Conservation (phyloP, 1,140 invertebrate genomes). For the Semibalanus balanoides region DNA sequence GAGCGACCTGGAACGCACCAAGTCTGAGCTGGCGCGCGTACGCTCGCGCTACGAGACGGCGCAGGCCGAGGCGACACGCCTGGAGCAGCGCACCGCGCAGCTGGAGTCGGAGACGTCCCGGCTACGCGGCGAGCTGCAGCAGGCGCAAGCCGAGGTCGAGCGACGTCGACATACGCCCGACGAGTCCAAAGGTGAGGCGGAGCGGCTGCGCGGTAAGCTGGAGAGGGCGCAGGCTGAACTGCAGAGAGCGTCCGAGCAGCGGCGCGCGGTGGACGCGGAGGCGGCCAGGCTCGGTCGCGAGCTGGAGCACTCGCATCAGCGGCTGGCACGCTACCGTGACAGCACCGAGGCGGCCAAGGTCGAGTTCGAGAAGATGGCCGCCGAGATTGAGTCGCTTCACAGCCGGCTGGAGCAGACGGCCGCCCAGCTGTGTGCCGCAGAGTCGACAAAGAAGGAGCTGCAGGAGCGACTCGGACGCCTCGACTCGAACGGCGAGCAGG, state of each 20-base stretch:
- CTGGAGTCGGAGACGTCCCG: slow-evolving; percentile 39
- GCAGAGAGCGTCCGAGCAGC: slow-evolving; percentile 29
- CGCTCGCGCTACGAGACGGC: slow-evolving; percentile 80
- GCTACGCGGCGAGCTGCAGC: slow-evolving; percentile 37
- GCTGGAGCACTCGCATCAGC: slow-evolving; percentile 66
- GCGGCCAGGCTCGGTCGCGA: slow-evolving; percentile 68
- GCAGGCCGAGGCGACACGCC: slow-evolving; percentile 37
- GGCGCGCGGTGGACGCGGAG: slow-evolving; percentile 52
- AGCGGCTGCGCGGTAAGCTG: slow-evolving; percentile 25
- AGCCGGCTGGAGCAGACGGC: slow-evolving; percentile 38
- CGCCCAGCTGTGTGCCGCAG: slow-evolving; percentile 17
- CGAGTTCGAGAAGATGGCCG: slow-evolving; percentile 64
- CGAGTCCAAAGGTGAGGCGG: slow-evolving; percentile 24
- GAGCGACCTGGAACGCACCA: slow-evolving; percentile 49
- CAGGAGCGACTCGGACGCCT: background rate
- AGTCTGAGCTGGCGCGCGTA: slow-evolving; percentile 66
- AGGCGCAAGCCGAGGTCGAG: slow-evolving; percentile 26
- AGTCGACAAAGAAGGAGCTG: background rate
- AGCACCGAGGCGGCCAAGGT: slow-evolving; percentile 57
- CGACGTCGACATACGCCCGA: slow-evolving; percentile 24
- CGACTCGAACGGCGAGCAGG: background rate
- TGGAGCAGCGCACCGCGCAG: slow-evolving; percentile 24
- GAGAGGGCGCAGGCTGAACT: slow-evolving; percentile 23
- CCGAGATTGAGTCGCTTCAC: slow-evolving; percentile 58
- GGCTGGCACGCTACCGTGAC: slow-evolving; percentile 63